Evolutionary conservation across 2,888 invertebrate genomes (phyloP).

Genomic region (Norana najaformis): DNA sequence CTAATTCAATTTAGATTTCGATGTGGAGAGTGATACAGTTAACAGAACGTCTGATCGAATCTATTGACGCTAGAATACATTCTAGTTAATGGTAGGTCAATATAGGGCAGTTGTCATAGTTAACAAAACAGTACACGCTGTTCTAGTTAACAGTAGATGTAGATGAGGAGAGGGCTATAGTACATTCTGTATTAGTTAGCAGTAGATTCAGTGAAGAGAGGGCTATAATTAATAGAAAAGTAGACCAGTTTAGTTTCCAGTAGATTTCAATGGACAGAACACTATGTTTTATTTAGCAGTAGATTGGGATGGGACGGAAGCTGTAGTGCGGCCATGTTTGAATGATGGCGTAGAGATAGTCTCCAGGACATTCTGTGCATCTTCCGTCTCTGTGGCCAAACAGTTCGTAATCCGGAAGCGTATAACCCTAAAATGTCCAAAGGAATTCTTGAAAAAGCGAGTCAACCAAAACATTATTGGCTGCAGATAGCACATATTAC

Average conservation of each 20-base stretch:
- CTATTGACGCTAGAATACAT: not conserved
- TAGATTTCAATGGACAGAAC: not conserved
- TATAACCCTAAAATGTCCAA: constrained; percentile 28
- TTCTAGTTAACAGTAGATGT: too few species aligned
- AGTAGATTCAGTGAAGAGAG: not conserved
- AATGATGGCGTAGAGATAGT: constrained; percentile 23
- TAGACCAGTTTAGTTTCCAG: not conserved
- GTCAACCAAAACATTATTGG: too few species aligned
- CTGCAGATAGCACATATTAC: too few species aligned
- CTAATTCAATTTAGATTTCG: not conserved
- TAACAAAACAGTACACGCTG: too few species aligned
- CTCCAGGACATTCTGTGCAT: constrained; percentile 40
- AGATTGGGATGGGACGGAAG: constrained; percentile 30
- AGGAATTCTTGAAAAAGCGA: not conserved
- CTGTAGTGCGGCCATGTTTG: constrained; percentile 31
- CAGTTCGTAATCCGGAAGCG: constrained; percentile 36
- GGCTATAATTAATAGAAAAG: not conserved
- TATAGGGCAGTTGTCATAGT: too few species aligned
- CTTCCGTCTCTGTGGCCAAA: constrained; percentile 52
- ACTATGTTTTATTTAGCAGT: constrained; percentile 28
- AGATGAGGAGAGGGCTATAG: not conserved
- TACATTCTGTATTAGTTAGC: too few species aligned
- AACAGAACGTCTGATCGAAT: not conserved
- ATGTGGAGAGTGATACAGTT: not conserved
- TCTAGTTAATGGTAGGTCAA: too few species aligned